Percentiles rank a stretch among this genome's conserved stretches.
Conservation (phyloP, 2,888 invertebrate species). For the Cheilosia vernalis region DNA sequence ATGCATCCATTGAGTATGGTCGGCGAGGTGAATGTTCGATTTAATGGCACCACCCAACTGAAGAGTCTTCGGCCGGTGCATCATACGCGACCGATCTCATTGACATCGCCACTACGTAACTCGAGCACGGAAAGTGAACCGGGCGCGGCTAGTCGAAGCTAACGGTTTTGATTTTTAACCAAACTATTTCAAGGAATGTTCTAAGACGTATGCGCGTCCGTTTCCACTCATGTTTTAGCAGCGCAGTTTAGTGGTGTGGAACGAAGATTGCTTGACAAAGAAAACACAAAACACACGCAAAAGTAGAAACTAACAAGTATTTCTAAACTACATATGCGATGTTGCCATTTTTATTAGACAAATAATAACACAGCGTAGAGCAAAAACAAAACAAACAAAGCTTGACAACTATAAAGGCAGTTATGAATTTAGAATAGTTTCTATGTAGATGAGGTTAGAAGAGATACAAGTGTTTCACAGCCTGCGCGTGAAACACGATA, state of each 20-base stretch:
- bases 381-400: constrained; percentile 16
- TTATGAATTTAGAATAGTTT: constrained; percentile 22
- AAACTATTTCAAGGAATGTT: constrained; percentile 79
- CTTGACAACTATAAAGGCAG: constrained; percentile 54
- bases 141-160: constrained; percentile 79
- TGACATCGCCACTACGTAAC: constrained; percentile 62
- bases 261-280: constrained; percentile 33
- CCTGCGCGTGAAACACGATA: too few species aligned
- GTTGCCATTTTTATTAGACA: constrained; percentile 69
- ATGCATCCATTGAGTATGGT: constrained; percentile 91
- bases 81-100: constrained; percentile 79
- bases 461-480: too few species aligned
- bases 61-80: constrained; percentile 88
- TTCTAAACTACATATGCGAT: constrained; percentile 68
- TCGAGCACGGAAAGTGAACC: constrained; percentile 63
- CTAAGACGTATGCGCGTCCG: constrained; percentile 21
- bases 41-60: constrained; percentile 91
- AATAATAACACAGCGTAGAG: constrained; percentile 43
- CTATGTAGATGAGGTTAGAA: background rate
- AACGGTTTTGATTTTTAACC: constrained; percentile 82
- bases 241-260: background rate
- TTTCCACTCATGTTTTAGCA: background rate
- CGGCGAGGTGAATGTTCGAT: constrained; percentile 90
- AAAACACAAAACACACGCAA: constrained; percentile 33
- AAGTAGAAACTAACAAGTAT: constrained; percentile 24